Base-by-base conservation (phyloP, 2,113 vertebrate genomes). In the Pyrgilauda ruficollis region DNA sequence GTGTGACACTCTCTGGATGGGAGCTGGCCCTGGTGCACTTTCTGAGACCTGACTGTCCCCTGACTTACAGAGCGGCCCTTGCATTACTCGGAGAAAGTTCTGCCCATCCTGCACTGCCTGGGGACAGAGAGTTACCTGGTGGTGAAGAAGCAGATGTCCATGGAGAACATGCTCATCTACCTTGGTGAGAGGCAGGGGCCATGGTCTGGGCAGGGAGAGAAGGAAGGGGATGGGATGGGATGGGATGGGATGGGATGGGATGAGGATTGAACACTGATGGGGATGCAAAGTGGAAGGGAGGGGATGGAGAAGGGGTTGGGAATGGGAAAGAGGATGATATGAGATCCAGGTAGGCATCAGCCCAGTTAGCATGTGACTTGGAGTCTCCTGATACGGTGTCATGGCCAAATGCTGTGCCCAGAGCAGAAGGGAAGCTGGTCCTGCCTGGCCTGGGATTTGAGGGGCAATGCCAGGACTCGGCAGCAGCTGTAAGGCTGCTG, bases 1-100 rank as follows among this genome's bases (percentile, higher is more conserved):
- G 26, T 26, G 16, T 76, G n/a, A 55, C 14, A 7, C 15, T 39
- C 15, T 37, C 35, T n/a, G 41, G 10, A 35, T 47, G 72, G 43
- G 26, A 84, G 15, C 47, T 83, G 63, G n/a, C 53, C 18, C 35
- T 56, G 41, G 27, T 30, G 24, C 43, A 16, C 26, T 81, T 41
- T 11, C 66, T 63, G 47, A 77, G 7, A 35, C 28, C 33, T 24
- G 23, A 22, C 37, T 15, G 5, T n/a, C 13, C 31, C n/a, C 15
- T 72, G 37, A 77, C 58, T 46, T 39, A 15, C 98, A 99, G 99
- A 99, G 55, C 98, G 99, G 4, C 99, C 98, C 2, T 93, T 99
- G 95, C 99, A 99, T 96, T 99, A 98, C 93, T 97, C 97, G 7
- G 99, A 99, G 93, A 98, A 98, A 53, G 99, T 99, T 26, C 96